Conservation (phyloP, 2,888 invertebrate genomes). For the Leptogaster cylindrica region DNA sequence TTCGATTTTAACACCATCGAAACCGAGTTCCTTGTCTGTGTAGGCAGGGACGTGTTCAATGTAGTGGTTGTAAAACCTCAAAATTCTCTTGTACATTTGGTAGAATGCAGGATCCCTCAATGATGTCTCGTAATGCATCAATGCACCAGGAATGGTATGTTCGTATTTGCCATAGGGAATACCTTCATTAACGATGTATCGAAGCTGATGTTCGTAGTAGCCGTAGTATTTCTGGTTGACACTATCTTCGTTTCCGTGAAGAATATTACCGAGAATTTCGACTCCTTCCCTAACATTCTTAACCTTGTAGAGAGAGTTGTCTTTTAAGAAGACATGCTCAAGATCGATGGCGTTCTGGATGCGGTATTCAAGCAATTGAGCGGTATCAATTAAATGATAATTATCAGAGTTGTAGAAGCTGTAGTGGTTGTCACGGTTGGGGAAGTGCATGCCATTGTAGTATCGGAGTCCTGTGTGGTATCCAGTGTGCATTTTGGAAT, state of each 20-base stretch:
- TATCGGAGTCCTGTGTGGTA: conserved; percentile 70
- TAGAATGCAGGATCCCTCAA: conserved; percentile 78
- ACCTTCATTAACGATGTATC: conserved; percentile 65
- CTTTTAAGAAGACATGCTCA: conserved; percentile 63
- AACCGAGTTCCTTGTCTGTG: conserved; percentile 67
- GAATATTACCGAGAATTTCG: conserved; percentile 65
- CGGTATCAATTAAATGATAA: conserved; percentile 55
- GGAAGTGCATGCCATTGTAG: conserved; percentile 71
- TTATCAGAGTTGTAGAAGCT: conserved; percentile 60
- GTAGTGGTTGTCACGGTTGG: conserved; percentile 68
- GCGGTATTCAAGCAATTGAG: conserved; percentile 66
- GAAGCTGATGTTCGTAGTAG: conserved; percentile 63
- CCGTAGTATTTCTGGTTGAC: conserved; percentile 65
- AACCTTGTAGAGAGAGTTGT: conserved; percentile 55
- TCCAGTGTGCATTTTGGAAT: conserved; percentile 67
- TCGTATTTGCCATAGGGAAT: conserved; percentile 54
- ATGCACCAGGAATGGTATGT: conserved; percentile 58
- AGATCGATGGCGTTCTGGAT: conserved; percentile 68
- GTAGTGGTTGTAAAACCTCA: too few relatives aligned
- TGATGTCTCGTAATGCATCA: conserved; percentile 71
- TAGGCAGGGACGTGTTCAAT: conserved; percentile 68
- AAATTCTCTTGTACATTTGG: conserved; percentile 70
- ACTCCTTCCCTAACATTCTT: conserved; percentile 53
- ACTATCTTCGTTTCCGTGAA: conserved; percentile 66
- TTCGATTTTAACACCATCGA: conserved; percentile 70